Conservation (phyloP, 37 sponge, comb jelly and placozoan genomes). For the Trichoplax adhaerens region DNA sequence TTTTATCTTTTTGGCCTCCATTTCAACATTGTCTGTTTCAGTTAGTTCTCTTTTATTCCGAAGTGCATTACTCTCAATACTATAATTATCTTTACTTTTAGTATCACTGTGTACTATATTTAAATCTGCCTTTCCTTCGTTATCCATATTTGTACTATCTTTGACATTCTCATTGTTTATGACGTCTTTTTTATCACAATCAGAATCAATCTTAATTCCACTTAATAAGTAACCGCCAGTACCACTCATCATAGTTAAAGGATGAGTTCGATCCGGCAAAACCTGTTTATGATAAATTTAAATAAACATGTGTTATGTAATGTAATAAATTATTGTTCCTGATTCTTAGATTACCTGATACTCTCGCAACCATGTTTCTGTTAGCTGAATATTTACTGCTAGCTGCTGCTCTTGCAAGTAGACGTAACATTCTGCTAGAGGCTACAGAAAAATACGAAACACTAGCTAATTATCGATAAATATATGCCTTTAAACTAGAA, state of each 20-base stretch:
- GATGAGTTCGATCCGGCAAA: conserved; percentile 38
- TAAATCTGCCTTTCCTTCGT: too few species aligned
- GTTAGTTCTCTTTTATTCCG: too few species aligned
- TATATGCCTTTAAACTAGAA: too few species aligned
- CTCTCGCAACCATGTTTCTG: conserved; percentile 52
- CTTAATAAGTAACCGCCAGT: conserved; percentile 35
- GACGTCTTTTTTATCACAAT: too few species aligned
- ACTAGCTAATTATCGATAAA: too few species aligned
- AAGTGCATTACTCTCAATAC: too few species aligned
- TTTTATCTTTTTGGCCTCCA: too few species aligned
- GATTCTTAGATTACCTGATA: conserved; percentile 38
- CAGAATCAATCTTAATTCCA: conserved; percentile 8
- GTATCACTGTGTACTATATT: too few species aligned
- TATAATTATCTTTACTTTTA: too few species aligned
- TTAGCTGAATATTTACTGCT: conserved; percentile 38
- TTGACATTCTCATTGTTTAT: too few species aligned
- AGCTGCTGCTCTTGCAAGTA: conserved; percentile 23
- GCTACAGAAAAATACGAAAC: conserved; percentile 14
- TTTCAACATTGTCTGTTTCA: too few species aligned
- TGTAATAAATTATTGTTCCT: neutral
- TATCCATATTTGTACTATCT: too few species aligned
- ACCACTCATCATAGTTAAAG: conserved; percentile 38
- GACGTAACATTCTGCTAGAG: conserved; percentile 32
- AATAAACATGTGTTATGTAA: neutral
- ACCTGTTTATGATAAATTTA: conserved; percentile 16